phyloP scores from a whole-genome alignment of 2,888 invertebrate species.

The Scaptomyza reducta region DNA sequence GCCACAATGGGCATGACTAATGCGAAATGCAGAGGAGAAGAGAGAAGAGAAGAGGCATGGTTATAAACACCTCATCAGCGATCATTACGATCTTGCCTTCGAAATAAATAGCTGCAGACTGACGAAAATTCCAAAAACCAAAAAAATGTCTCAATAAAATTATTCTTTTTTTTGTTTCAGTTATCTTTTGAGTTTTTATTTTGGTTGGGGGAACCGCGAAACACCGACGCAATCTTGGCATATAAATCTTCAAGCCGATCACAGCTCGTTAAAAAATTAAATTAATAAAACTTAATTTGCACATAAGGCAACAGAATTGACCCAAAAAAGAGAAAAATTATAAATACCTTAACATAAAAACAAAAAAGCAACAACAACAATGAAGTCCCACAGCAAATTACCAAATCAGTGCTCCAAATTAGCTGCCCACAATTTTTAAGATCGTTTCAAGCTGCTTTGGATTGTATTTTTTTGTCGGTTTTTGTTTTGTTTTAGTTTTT shows the following conservation, averaged over 20 bases:
- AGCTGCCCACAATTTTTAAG: slow-evolving; percentile 64
- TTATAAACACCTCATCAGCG: slow-evolving; percentile 77
- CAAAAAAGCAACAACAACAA: slow-evolving; percentile 34
- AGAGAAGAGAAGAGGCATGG: slow-evolving; percentile 12
- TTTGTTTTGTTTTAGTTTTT: not conserved
- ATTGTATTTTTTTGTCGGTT: slow-evolving; percentile 3
- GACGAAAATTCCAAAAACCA: slow-evolving; percentile 25
- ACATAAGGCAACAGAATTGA: slow-evolving; percentile 47
- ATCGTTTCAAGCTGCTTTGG: slow-evolving; percentile 27
- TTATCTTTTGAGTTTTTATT: too few relatives aligned
- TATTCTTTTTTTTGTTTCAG: too few relatives aligned
- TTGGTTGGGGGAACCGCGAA: slow-evolving; percentile 25
- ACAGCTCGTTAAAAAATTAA: slow-evolving; percentile 75
- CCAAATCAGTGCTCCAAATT: slow-evolving; percentile 71
- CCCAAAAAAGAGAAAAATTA: slow-evolving; percentile 18
- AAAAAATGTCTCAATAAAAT: slow-evolving; percentile 74
- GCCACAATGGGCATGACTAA: slow-evolving; percentile 71
- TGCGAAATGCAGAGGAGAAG: slow-evolving; percentile 64
- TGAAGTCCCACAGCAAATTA: slow-evolving; percentile 55
- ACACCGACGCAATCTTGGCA: slow-evolving; percentile 34
- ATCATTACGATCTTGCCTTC: slow-evolving; percentile 71
- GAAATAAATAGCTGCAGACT: slow-evolving; percentile 52
- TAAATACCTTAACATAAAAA: not conserved
- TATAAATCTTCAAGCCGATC: slow-evolving; percentile 69
- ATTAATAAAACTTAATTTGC: slow-evolving; percentile 78